Conservation (phyloP, 2,797 vertebrate genomes). For the Hirundo rustica region DNA sequence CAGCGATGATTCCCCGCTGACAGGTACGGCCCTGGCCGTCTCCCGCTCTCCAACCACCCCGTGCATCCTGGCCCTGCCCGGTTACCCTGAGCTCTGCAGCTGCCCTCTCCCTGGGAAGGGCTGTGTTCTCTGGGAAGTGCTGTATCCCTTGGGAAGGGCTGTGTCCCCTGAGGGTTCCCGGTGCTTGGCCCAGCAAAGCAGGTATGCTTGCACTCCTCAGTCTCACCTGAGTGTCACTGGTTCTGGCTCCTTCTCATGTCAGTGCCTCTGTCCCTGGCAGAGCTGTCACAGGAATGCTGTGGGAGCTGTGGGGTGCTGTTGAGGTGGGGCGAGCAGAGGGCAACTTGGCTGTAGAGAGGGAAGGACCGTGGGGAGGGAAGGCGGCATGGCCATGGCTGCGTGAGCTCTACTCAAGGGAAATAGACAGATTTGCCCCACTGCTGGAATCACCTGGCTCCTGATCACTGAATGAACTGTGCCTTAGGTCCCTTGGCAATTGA, state of each 20-base stretch:
- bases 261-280: not conserved
- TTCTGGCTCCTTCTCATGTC: accelerated
- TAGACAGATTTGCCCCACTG: not conserved
- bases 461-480: not conserved
- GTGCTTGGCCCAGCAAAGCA: not conserved
- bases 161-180: too few species aligned
- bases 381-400: accelerated
- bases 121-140: not conserved
- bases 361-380: not conserved
- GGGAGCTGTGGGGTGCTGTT: not conserved
- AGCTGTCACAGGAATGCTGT: accelerated
- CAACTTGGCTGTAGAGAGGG: not conserved
- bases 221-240: not conserved
- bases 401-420: not conserved
- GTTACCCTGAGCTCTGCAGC: not conserved
- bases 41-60: accelerated
- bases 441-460: not conserved
- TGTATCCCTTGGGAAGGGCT: too few species aligned
- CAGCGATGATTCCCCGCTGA: not conserved
- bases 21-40: not conserved
- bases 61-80: not conserved
- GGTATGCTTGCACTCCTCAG: accelerated
- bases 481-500: not conserved
- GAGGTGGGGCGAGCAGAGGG: not conserved
- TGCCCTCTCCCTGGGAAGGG: not conserved